These are phyloP conservation scores for Diplolepis rosae DNA, from an alignment of 2,888 invertebrate genomes.

Conservation along the genomic window DNA sequence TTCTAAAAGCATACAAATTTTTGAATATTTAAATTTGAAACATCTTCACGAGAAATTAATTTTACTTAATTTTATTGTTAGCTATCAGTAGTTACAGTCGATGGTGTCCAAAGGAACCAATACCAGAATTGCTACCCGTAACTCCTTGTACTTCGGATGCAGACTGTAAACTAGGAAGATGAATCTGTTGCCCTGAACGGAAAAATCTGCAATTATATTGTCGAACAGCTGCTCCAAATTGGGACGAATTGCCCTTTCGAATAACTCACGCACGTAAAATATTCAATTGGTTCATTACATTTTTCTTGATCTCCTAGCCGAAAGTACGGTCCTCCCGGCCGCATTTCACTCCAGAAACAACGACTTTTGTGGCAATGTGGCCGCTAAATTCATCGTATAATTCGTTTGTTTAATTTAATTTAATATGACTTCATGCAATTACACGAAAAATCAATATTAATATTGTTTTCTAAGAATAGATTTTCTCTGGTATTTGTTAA, in stretches of 20 bases:
- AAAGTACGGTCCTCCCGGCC: too few relatives aligned
- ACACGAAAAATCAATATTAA: too few relatives aligned
- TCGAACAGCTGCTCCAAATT: constrained; percentile 81
- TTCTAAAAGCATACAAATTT: neutral
- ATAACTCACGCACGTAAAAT: constrained; percentile 80
- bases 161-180: constrained; percentile 80
- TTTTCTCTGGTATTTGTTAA: too few relatives aligned
- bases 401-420: too few relatives aligned
- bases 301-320: too few relatives aligned
- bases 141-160: constrained; percentile 81
- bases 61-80: neutral
- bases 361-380: too few relatives aligned
- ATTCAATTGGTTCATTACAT: neutral
- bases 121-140: constrained; percentile 83
- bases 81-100: constrained; percentile 77
- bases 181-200: constrained; percentile 85
- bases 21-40: neutral
- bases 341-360: too few relatives aligned
- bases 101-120: constrained; percentile 80
- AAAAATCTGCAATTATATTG: constrained; percentile 78
- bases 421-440: too few relatives aligned
- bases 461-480: too few relatives aligned
- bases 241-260: constrained; percentile 78
- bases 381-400: too few relatives aligned
- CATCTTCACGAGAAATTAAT: neutral